Evolutionary conservation across 2,888 invertebrate species (phyloP), one percentile per base, ranked within the genome.

Genomic region (Dicyrtomina minuta): DNA sequence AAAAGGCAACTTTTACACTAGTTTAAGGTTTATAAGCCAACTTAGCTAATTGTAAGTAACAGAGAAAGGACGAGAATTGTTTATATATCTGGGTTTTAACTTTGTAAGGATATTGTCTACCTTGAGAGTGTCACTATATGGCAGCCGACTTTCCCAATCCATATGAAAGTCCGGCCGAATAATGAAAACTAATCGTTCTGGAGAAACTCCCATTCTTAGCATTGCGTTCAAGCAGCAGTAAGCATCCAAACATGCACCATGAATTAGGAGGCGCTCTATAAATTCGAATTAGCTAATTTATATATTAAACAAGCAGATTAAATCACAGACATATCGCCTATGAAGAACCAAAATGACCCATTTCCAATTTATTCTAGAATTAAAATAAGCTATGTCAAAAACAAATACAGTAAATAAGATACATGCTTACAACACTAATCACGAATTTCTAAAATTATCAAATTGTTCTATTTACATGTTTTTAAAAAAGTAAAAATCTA

Each of bases 161-260:
- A 71, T 71, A 43, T 66, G 27, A 43, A 66, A 33, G 41, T 53
- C 66, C 3, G 73, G 71, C 39, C 74, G 58, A 10, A 61, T 61
- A 0, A 90, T 84, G 61, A 89, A 84, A 3, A 85, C 81, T 15
- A 91, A 87, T 76, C 85, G 83, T 4, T 83, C 79, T 0, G 85
- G 83, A 0, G 84, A 81, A 0, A 90, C 79, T 1, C 88, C 88
- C 72, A 84, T 82, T 41, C 86, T 84, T 13, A 90, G 76, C 41
- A 92, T 81, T 0, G 87, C 86, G 20, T 86, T 84, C 10, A 91
- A 78, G 77, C 90, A 88, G 75, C 87, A 86, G 78, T 87, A 89
- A 0, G 88, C 86, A 76, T 89, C 85, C 59, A 90, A 81, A 41
- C 84, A 85, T 20, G 85, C 83, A 0, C 92, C 91, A 79, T 91